Evolutionary conservation across 2,113 vertebrate genomes (phyloP).

Genomic region (Tricholaema leucomelas): DNA sequence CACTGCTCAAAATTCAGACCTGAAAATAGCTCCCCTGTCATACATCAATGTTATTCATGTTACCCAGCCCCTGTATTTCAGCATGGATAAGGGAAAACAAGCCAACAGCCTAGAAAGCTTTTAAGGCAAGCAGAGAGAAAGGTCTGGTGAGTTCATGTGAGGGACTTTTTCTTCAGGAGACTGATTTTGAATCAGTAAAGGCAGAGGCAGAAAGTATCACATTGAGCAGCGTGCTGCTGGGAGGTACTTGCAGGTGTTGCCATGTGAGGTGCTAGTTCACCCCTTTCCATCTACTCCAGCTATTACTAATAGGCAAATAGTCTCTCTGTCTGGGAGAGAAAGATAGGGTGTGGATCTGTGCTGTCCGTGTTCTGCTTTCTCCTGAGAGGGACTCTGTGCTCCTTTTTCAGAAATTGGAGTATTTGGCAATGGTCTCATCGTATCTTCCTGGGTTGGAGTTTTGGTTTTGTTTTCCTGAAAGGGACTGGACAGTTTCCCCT

Average conservation of each 20-base stretch:
- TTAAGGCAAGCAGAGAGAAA: neutral
- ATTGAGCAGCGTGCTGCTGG: neutral
- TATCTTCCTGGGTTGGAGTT: neutral
- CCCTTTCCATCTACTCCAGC: neutral
- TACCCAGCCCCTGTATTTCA: neutral
- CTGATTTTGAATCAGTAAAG: neutral
- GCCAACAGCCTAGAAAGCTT: neutral
- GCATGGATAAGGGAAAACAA: neutral
- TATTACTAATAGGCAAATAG: neutral
- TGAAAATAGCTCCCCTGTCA: neutral
- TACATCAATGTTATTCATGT: neutral
- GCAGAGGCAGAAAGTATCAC: neutral
- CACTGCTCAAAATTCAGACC: neutral
- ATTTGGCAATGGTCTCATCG: neutral
- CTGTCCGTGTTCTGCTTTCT: neutral
- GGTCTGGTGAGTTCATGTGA: neutral
- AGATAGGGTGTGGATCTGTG: neutral
- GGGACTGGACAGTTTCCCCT: neutral
- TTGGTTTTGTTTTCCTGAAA: slow-evolving; percentile 9
- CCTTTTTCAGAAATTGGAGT: neutral
- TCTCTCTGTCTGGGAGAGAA: neutral
- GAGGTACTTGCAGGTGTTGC: neutral
- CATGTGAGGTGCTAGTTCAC: neutral
- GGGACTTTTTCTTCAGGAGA: neutral
- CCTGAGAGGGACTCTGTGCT: neutral